A percentile compares a stretch with the other conserved stretches of the same genome.
Conservation (phyloP, 2,113 vertebrate genomes). For the Boleophthalmus pectinirostris region DNA sequence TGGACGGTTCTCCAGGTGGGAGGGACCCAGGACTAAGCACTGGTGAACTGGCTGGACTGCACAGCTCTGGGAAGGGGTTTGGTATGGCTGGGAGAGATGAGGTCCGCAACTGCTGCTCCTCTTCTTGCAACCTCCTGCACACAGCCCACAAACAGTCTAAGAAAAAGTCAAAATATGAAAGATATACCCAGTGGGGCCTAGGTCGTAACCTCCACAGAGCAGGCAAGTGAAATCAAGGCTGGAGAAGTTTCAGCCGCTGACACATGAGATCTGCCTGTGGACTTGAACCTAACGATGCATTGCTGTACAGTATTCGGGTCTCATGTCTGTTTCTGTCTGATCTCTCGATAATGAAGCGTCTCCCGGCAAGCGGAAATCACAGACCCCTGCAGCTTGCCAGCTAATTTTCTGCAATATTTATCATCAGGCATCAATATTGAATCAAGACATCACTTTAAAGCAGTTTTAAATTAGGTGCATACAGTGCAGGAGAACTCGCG, state of each 20-base stretch:
- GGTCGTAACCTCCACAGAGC: conserved; percentile 15
- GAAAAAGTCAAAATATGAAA: background rate
- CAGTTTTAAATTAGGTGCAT: conserved; percentile 40
- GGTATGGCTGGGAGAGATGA: conserved; percentile 96
- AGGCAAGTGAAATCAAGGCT: background rate
- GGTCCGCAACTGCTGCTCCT: conserved; percentile 89
- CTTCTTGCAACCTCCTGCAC: conserved; percentile 88
- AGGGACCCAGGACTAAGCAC: conserved; percentile 86
- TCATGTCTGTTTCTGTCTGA: conserved; percentile 74
- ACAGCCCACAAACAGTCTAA: conserved; percentile 2
- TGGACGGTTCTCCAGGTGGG: conserved; percentile 83
- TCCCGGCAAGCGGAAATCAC: conserved; percentile 55
- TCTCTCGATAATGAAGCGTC: conserved; percentile 61
- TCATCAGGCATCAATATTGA: conserved; percentile 62
- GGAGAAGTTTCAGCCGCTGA: conserved; percentile 53
- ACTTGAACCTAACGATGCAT: conserved; percentile 45
- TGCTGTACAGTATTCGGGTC: conserved; percentile 40
- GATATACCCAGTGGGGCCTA: background rate
- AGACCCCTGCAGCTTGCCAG: conserved; percentile 36
- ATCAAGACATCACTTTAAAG: conserved; percentile 63
- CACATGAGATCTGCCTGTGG: conserved; percentile 28
- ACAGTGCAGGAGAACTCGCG: conserved; percentile 5
- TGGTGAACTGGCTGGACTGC: conserved; percentile 85
- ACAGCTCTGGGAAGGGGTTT: conserved; percentile 96
- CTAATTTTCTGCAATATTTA: conserved; percentile 67